These are phyloP conservation scores for Agrilus cyanescens DNA, from an alignment of 2,888 invertebrate genomes.

Conservation along the genomic window DNA sequence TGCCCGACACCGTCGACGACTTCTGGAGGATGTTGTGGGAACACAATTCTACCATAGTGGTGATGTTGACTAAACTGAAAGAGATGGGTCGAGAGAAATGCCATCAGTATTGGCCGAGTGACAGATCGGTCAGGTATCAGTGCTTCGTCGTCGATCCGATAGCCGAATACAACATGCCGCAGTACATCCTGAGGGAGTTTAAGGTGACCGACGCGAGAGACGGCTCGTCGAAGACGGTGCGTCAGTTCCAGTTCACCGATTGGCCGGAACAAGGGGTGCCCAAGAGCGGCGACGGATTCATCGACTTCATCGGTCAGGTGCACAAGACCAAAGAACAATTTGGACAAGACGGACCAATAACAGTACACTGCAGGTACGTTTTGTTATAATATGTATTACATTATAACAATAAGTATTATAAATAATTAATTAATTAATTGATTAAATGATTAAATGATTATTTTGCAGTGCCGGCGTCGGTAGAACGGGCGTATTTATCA, in stretches of 20 bases:
- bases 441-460: too few relatives aligned
- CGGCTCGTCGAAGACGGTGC: slow-evolving; percentile 87
- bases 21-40: slow-evolving; percentile 99
- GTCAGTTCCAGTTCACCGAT: slow-evolving; percentile 94
- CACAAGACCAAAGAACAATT: slow-evolving; percentile 99
- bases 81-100: slow-evolving; percentile 99
- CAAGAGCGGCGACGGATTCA: slow-evolving; percentile 96
- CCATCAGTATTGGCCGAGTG: slow-evolving; percentile 99
- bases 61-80: slow-evolving; percentile 95
- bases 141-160: slow-evolving; percentile 98
- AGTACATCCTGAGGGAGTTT: slow-evolving; percentile 97
- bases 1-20: slow-evolving; percentile 93
- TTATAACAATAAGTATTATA: too few relatives aligned
- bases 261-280: slow-evolving; percentile 97
- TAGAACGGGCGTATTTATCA: slow-evolving; percentile 96
- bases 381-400: background rate
- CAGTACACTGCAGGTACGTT: slow-evolving; percentile 84
- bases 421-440: too few relatives aligned
- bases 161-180: slow-evolving; percentile 99
- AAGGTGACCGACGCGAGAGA: slow-evolving; percentile 98
- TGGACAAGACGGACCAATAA: slow-evolving; percentile 98
- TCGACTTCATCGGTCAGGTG: slow-evolving; percentile 98
- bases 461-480: slow-evolving; percentile 88
- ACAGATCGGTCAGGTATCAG: slow-evolving; percentile 92
- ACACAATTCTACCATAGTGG: slow-evolving; percentile 97